A percentile compares a stretch with the other conserved stretches of the same genome.
Conservation (phyloP, 30 jellyfish, hydroid and myxozoan genomes). For the Cassiopea andromeda region DNA sequence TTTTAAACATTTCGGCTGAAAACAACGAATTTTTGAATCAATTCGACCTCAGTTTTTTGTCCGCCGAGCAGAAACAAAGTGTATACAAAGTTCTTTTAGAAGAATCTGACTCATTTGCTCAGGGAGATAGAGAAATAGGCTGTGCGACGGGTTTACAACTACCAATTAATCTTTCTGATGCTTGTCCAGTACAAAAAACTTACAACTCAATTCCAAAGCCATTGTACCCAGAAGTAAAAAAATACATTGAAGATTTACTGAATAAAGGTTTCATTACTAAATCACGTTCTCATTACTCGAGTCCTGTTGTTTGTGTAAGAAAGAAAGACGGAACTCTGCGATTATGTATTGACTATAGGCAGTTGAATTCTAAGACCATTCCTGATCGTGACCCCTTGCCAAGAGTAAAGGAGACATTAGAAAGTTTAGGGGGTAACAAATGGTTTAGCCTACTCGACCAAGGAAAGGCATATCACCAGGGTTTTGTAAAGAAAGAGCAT, state of each 20-base stretch:
- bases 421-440: slow-evolving; percentile 45
- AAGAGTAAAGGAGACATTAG: slow-evolving; percentile 50
- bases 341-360: slow-evolving; percentile 44
- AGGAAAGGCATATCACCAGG: slow-evolving; percentile 76
- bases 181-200: slow-evolving; percentile 23
- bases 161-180: slow-evolving; percentile 14
- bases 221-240: slow-evolving; percentile 38
- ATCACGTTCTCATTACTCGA: slow-evolving; percentile 8
- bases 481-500: slow-evolving; percentile 60
- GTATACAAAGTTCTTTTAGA: not conserved
- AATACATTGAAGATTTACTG: slow-evolving; percentile 30
- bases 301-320: too few species aligned
- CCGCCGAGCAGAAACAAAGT: not conserved
- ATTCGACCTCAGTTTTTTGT: not conserved
- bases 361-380: slow-evolving; percentile 35
- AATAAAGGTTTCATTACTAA: slow-evolving; percentile 3
- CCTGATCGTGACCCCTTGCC: slow-evolving; percentile 58
- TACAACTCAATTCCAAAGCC: slow-evolving; percentile 26
- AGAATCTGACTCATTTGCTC: not conserved
- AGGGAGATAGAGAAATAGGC: slow-evolving; percentile 31
- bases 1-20: not conserved
- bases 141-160: slow-evolving; percentile 33
- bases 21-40: not conserved
- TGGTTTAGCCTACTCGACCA: slow-evolving; percentile 70
- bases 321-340: slow-evolving; percentile 43